Evolutionary conservation across 2,113 vertebrate species (phyloP).

Genomic region (Aptenodytes patagonicus): DNA sequence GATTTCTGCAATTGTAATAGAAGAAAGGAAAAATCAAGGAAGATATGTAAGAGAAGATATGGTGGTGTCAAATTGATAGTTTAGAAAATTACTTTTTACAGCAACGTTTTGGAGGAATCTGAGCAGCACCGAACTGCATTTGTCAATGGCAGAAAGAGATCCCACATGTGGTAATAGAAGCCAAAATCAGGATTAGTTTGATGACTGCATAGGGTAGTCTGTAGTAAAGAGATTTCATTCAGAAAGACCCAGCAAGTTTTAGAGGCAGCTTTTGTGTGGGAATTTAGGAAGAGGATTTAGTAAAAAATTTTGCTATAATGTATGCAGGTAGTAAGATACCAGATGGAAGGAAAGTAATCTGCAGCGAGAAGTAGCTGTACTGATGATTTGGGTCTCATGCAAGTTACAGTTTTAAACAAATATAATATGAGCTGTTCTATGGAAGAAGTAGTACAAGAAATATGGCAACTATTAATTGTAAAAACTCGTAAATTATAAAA

Average conservation of each 20-base stretch:
- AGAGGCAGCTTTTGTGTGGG: neutral
- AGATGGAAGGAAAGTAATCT: neutral
- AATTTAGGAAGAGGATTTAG: neutral
- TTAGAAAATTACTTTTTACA: neutral
- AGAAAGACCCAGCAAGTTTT: neutral
- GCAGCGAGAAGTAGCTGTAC: accelerated
- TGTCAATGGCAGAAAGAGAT: neutral
- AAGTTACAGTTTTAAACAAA: neutral
- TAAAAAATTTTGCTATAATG: neutral
- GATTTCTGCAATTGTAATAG: neutral
- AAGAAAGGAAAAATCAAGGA: neutral
- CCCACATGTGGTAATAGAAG: neutral
- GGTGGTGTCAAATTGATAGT: neutral
- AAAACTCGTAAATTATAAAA: neutral
- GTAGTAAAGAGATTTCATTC: neutral
- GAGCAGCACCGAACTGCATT: neutral
- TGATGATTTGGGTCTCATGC: neutral
- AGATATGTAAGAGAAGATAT: neutral
- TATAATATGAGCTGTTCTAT: accelerated
- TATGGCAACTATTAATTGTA: neutral
- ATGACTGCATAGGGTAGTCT: neutral
- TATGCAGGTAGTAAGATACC: neutral
- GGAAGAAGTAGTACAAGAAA: neutral
- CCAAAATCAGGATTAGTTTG: neutral
- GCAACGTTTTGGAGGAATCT: neutral